Evolutionary conservation across 2,797 vertebrate genomes (phyloP).

Genomic region (Australoheros facetus): DNA sequence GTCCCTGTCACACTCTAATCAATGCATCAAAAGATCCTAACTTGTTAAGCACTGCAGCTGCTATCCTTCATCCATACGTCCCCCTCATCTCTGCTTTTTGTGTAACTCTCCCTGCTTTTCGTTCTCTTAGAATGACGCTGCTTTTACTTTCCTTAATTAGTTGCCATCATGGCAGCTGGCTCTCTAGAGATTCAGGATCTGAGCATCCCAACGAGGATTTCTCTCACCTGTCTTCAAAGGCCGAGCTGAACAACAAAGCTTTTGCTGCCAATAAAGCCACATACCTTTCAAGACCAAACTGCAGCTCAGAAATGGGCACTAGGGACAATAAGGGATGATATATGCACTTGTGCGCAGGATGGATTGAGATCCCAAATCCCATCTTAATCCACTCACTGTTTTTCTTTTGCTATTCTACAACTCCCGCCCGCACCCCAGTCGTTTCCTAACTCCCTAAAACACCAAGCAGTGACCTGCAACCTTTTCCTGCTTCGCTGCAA

Average conservation of each 20-base stretch:
- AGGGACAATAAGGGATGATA: conserved; percentile 31
- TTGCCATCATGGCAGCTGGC: conserved; percentile 25
- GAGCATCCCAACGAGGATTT: conserved; percentile 59
- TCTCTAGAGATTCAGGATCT: conserved; percentile 65
- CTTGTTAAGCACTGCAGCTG: conserved; percentile 57
- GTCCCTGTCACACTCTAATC: conserved; percentile 67
- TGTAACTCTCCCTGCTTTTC: conserved; percentile 35
- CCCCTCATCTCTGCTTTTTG: conserved; percentile 17
- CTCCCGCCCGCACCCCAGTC: neutral
- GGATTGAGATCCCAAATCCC: conserved; percentile 58
- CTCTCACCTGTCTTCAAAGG: conserved; percentile 76
- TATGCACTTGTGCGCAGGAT: conserved; percentile 27
- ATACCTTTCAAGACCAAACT: conserved; percentile 52
- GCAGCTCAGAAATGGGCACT: conserved; percentile 31
- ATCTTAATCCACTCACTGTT: conserved; percentile 60
- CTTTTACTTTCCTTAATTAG: conserved; percentile 68
- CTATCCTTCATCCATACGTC: conserved; percentile 53
- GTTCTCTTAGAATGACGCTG: conserved; percentile 47
- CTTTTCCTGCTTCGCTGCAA: neutral
- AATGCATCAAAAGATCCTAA: conserved; percentile 77
- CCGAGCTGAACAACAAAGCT: conserved; percentile 61
- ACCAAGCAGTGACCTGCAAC: neutral
- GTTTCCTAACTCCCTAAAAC: neutral
- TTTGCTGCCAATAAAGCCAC: conserved; percentile 49
- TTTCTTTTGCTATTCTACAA: conserved; percentile 22